Evolutionary conservation across 2,113 vertebrate genomes (phyloP).

Genomic region (Sinocyclocheilus maitianheensis): DNA sequence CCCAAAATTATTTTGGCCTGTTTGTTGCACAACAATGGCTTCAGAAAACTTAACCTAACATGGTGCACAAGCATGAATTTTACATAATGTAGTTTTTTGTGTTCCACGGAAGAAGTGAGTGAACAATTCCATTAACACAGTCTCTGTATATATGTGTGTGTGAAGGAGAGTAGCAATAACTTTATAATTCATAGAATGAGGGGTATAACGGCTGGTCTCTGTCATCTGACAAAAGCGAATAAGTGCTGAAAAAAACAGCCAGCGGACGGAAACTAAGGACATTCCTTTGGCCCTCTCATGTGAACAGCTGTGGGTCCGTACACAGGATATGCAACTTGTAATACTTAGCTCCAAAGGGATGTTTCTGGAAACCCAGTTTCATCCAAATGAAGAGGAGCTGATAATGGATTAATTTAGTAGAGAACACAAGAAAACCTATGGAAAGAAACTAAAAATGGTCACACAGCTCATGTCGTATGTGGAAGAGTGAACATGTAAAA

Average conservation of each 20-base stretch:
- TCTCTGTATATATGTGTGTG: not conserved
- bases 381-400: conserved; percentile 23
- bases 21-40: not conserved
- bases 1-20: not conserved
- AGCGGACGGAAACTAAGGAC: conserved; percentile 11
- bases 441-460: not conserved
- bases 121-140: not conserved
- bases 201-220: conserved; percentile 31
- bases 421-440: not conserved
- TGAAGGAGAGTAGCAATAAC: not conserved
- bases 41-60: not conserved
- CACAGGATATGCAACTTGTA: conserved; percentile 50
- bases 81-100: not conserved
- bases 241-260: not conserved
- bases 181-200: conserved; percentile 19
- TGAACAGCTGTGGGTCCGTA: conserved; percentile 57
- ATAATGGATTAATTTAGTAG: not conserved
- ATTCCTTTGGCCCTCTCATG: conserved; percentile 41
- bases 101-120: not conserved
- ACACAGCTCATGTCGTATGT: not conserved
- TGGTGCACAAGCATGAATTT: not conserved
- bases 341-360: conserved; percentile 39
- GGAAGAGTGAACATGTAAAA: not conserved
- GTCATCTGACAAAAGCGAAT: conserved; percentile 24
- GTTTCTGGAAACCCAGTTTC: conserved; percentile 48